Base-by-base conservation (phyloP, 2,797 vertebrate species). In the Urosaurus nigricauda region DNA sequence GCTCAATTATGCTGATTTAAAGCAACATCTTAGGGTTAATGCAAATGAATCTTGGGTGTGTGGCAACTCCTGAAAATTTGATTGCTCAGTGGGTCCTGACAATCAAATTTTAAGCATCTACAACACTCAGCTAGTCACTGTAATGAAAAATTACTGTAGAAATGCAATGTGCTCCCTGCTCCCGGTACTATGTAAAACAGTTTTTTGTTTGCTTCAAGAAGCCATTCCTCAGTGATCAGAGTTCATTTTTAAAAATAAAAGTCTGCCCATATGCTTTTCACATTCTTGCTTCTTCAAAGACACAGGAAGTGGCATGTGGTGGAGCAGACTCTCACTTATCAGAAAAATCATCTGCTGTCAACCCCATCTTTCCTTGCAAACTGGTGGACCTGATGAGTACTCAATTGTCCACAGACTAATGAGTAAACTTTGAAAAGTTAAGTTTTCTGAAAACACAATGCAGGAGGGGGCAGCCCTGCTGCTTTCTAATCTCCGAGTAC, bases 51-150 rank as follows among this genome's bases (percentile, higher is more conserved):
- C 83, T n/a, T 74, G 68, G 40, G 68, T 63, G 16, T 37, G 11
- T 73, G 70, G 37, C 53, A 80, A 24, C n/a, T 43, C 35, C 78
- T 87, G 35, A 56, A 87, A 87, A 80, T 40, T 32, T 87, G 65
- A 80, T 87, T 32, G 65, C 14, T 56, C 26, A 4, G 86, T 87
- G 35, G 78, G n/a, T 87, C 51, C n/a, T 56, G 78, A 51, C 65
- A 87, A 71, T 87, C 77, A 80, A 37, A 73, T 71, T 73, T 58
- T 81, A 87, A 79, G n/a, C 51, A 81, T n/a, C 51, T 81, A 87
- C 35, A 58, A 29, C 32, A 51, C 35, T 81, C 51, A 58, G 29
- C 1, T 8, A 81, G 65, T 81, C 79, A 89, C 78, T 77, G 71
- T 32, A 1, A 32, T 47, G 63, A 85, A 89, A 56, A 88, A 65